phyloP scores from a whole-genome alignment of 37 sponge, comb jelly and placozoan species.

The Oscarella lobularis region DNA sequence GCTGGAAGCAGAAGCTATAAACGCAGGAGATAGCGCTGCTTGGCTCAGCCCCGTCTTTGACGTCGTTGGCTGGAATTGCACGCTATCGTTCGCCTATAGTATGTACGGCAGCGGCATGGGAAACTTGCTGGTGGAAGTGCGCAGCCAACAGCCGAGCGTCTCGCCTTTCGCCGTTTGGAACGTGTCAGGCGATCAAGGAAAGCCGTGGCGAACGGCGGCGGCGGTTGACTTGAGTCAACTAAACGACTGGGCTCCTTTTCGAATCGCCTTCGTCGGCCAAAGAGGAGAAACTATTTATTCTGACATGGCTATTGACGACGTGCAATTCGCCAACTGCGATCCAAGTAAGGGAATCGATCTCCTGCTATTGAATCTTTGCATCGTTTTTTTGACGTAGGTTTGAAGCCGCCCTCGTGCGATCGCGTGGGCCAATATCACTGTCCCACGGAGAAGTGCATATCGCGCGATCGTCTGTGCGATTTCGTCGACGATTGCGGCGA shows the following conservation, averaged over 20 bases:
- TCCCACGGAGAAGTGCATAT: neutral
- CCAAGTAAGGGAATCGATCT: no score
- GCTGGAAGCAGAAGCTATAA: neutral
- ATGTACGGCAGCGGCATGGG: neutral
- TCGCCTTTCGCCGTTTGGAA: neutral
- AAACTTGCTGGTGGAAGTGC: neutral
- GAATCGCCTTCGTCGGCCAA: neutral
- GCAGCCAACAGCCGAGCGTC: neutral
- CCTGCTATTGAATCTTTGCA: no score
- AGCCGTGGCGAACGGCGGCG: neutral
- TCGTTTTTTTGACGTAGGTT: no score
- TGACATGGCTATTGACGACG: neutral
- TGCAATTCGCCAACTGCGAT: neutral
- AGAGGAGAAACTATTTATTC: neutral
- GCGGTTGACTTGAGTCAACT: neutral
- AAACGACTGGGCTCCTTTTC: neutral
- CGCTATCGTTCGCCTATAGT: neutral
- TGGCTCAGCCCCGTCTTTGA: neutral
- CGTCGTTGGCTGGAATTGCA: neutral
- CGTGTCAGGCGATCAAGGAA: neutral
- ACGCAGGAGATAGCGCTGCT: neutral
- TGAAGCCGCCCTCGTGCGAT: neutral
- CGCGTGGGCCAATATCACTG: neutral
- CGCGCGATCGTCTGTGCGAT: neutral
- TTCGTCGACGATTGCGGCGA: neutral